Conservation (phyloP, 2,113 vertebrate species). For the Tetrao urogallus region DNA sequence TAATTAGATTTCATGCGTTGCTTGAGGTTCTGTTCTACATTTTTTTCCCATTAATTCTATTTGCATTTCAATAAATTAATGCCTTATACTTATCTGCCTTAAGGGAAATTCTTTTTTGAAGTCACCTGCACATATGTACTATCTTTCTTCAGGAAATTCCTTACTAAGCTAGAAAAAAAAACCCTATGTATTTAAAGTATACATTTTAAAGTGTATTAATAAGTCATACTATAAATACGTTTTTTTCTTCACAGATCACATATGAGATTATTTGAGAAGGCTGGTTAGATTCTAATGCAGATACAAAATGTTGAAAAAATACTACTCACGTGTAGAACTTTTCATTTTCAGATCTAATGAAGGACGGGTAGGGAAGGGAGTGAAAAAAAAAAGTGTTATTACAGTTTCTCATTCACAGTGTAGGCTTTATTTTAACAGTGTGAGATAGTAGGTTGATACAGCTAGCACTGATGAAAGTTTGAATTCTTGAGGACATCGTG, state of each 20-base stretch:
- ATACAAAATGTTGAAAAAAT: background rate
- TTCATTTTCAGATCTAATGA: conserved; percentile 54
- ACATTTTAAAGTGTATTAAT: background rate
- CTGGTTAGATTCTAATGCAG: background rate
- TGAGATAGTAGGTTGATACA: background rate
- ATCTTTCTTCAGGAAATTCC: background rate
- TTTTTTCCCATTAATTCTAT: background rate
- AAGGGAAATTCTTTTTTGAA: background rate
- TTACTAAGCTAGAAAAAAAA: background rate
- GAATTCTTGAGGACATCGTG: background rate
- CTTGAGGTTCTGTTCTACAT: background rate
- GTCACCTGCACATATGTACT: background rate
- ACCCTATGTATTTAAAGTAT: background rate
- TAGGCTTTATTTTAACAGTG: background rate
- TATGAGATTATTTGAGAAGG: background rate
- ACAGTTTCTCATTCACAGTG: background rate
- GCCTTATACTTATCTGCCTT: background rate
- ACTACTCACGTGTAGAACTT: conserved; percentile 38
- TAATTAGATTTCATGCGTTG: background rate
- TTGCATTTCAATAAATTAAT: background rate
- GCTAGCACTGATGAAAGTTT: background rate
- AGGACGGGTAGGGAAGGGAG: background rate
- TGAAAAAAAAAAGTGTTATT: background rate
- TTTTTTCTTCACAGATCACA: background rate
- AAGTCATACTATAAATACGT: background rate